Conservation (phyloP, 2,888 invertebrate genomes). For the Melanotus villosus region DNA sequence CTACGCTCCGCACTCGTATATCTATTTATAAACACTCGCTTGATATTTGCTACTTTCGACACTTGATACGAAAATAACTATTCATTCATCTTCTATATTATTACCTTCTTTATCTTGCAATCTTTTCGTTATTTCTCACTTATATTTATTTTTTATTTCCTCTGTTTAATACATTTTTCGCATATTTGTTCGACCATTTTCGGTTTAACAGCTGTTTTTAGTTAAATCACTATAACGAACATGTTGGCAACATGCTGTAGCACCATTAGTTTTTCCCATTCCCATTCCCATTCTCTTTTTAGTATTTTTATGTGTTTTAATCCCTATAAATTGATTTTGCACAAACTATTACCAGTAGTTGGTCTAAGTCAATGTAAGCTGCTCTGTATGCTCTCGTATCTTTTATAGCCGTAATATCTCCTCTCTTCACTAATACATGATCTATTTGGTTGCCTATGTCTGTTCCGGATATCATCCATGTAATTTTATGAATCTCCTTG, state of each 20-base stretch:
- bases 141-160: slow-evolving; percentile 1
- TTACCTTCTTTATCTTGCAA: background rate
- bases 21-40: no score
- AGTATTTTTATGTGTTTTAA: background rate
- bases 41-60: no score
- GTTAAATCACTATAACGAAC: slow-evolving; percentile 23
- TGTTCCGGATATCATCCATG: no score
- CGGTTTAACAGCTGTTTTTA: slow-evolving; percentile 50
- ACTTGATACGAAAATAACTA: no score
- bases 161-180: slow-evolving; percentile 23
- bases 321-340: background rate
- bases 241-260: slow-evolving; percentile 22
- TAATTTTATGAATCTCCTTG: no score
- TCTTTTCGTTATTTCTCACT: background rate
- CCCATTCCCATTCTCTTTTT: slow-evolving; percentile 13
- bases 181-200: slow-evolving; percentile 50
- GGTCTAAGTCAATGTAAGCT: background rate
- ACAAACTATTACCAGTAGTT: background rate
- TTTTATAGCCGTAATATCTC: no score
- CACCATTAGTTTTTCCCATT: background rate
- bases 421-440: no score
- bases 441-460: no score
- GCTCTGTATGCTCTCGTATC: no score
- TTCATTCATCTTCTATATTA: background rate
- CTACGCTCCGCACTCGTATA: no score